Percentiles rank a stretch among this genome's conserved stretches.
These are phyloP conservation scores for Hydrozoanthus gracilis DNA, from an alignment of 92 coral and sea anemone genomes.

Conservation along the genomic window DNA sequence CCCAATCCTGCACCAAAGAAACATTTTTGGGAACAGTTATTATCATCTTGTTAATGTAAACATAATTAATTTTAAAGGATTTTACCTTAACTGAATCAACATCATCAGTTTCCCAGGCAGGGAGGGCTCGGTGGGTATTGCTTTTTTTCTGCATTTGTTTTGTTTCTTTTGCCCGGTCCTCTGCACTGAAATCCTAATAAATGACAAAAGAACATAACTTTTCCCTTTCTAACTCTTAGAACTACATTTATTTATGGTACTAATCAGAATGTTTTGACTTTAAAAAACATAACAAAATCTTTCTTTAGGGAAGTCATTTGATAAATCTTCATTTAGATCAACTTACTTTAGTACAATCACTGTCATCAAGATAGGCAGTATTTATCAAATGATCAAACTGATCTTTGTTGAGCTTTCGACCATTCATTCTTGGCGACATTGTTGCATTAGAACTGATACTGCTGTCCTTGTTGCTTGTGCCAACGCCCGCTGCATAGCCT, in stretches of 20 bases:
- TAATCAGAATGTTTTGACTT: background rate
- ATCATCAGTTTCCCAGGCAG: slow-evolving; percentile 32
- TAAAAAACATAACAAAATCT: background rate
- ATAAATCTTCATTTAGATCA: background rate
- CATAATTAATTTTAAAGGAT: background rate
- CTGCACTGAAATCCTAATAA: slow-evolving; percentile 29
- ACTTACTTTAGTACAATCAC: slow-evolving; percentile 35
- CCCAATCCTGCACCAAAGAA: slow-evolving; percentile 81
- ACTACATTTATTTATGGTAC: no score
- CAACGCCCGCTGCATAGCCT: background rate
- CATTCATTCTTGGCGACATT: slow-evolving; percentile 32
- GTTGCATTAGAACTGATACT: slow-evolving; percentile 27
- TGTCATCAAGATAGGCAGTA: slow-evolving; percentile 22
- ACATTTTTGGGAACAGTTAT: background rate
- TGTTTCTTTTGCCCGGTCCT: slow-evolving; percentile 22
- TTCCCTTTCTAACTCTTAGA: no score
- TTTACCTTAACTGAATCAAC: slow-evolving; percentile 31
- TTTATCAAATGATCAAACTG: slow-evolving; percentile 29
- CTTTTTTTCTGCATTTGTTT: background rate
- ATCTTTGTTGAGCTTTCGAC: slow-evolving; percentile 24
- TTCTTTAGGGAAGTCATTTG: background rate
- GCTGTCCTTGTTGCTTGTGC: slow-evolving; percentile 2
- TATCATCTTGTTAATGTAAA: background rate
- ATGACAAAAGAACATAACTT: no score
- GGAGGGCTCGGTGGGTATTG: background rate